Evolutionary conservation across 2,797 vertebrate species (phyloP).

Genomic region (Hyperoplus lanceolatus): DNA sequence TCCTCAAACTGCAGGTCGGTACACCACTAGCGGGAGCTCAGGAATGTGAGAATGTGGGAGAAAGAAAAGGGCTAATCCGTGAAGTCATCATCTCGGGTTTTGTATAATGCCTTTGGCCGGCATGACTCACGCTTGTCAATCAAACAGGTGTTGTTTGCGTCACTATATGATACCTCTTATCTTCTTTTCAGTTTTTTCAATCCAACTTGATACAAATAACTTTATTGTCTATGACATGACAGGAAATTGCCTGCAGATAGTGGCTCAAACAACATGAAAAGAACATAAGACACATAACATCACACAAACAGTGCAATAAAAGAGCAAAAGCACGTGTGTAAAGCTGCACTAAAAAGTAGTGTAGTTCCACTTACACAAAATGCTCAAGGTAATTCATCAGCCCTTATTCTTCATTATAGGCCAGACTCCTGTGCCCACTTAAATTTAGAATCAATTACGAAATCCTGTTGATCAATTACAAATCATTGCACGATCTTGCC

Average conservation of each 20-base stretch:
- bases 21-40: constrained; percentile 22
- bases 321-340: too few species aligned
- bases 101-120: neutral
- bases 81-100: constrained; percentile 4
- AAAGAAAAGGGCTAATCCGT: constrained; percentile 2
- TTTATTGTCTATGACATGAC: too few species aligned
- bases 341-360: neutral
- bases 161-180: neutral
- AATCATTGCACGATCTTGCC: too few species aligned
- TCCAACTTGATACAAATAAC: too few species aligned
- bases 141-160: neutral
- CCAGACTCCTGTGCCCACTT: too few species aligned
- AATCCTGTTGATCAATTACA: too few species aligned
- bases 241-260: too few species aligned
- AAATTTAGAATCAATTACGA: too few species aligned
- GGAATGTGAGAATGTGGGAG: constrained; percentile 72
- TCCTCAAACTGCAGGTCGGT: constrained; percentile 30
- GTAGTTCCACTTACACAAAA: neutral
- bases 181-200: neutral
- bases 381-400: neutral
- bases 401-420: neutral
- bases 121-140: neutral
- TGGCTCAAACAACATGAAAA: too few species aligned
- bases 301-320: too few species aligned
- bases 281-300: too few species aligned